Evolutionary conservation across 30 jellyfish, hydroid and myxozoan genomes (phyloP).

Genomic region (Morbakka virulenta): DNA sequence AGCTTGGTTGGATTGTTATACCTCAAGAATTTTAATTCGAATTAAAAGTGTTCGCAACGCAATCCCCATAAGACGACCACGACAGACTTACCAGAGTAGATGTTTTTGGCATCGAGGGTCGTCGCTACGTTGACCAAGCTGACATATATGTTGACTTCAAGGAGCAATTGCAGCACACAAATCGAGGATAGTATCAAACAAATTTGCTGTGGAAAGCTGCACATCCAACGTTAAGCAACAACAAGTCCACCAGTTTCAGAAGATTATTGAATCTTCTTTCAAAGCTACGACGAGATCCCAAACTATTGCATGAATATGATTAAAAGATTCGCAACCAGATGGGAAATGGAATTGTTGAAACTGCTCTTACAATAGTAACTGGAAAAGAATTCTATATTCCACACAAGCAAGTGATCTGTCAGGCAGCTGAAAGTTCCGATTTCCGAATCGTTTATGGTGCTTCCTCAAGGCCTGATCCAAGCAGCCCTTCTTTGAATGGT

Average conservation of each 20-base stretch:
- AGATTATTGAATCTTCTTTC: constrained; percentile 17
- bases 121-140: no score
- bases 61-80: no score
- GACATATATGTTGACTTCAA: no score
- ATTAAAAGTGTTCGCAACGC: no score
- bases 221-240: no score
- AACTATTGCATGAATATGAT: constrained; percentile 42
- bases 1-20: constrained; percentile 78
- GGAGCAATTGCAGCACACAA: no score
- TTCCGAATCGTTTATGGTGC: constrained; percentile 70
- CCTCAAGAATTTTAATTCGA: constrained; percentile 47
- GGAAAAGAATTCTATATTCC: constrained; percentile 53
- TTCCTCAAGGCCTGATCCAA: constrained; percentile 41
- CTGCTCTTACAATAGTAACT: constrained; percentile 41
- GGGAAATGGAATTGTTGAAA: constrained; percentile 54
- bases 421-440: constrained; percentile 56
- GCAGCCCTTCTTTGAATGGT: constrained; percentile 56
- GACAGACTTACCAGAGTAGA: no score
- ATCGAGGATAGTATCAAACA: no score
- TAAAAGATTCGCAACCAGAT: constrained; percentile 34
- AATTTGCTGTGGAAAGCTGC: no score
- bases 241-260: no score
- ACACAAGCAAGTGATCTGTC: constrained; percentile 57
- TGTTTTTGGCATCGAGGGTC: no score
- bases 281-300: constrained; percentile 34